Evolutionary conservation across 2,113 vertebrate species (phyloP).

Genomic region (Seriola rivoliana): DNA sequence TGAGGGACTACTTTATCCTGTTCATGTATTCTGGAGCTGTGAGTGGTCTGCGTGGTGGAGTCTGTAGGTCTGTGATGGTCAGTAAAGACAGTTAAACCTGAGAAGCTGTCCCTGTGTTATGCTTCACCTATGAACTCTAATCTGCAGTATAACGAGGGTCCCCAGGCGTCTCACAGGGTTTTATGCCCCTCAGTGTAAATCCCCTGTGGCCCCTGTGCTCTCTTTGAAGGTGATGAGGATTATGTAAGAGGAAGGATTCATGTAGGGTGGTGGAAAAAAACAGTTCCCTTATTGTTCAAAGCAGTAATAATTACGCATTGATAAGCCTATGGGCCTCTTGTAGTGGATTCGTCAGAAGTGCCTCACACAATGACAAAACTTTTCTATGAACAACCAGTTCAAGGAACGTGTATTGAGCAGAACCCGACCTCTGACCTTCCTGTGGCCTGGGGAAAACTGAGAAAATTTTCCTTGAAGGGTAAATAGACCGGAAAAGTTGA

Average conservation of each 20-base stretch:
- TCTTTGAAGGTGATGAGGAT: background rate
- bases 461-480: background rate
- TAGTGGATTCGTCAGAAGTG: background rate
- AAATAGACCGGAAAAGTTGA: background rate
- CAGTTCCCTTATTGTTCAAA: background rate
- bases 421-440: background rate
- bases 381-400: too few relatives aligned
- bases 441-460: background rate
- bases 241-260: background rate
- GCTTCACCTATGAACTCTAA: slow-evolving; percentile 11
- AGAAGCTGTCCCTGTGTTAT: background rate
- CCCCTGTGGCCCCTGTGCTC: background rate
- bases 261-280: background rate
- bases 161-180: background rate
- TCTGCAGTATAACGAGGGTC: background rate
- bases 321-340: background rate
- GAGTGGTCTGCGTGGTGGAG: background rate
- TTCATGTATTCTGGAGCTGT: background rate
- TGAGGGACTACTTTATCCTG: background rate
- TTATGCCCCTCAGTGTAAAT: background rate
- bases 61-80: background rate
- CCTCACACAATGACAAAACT: background rate
- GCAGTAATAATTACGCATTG: background rate
- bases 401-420: background rate
- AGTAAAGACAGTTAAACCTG: slow-evolving; percentile 6